Evolutionary conservation across 2,888 invertebrate genomes (phyloP).

Genomic region (Lathronympha strigana): DNA sequence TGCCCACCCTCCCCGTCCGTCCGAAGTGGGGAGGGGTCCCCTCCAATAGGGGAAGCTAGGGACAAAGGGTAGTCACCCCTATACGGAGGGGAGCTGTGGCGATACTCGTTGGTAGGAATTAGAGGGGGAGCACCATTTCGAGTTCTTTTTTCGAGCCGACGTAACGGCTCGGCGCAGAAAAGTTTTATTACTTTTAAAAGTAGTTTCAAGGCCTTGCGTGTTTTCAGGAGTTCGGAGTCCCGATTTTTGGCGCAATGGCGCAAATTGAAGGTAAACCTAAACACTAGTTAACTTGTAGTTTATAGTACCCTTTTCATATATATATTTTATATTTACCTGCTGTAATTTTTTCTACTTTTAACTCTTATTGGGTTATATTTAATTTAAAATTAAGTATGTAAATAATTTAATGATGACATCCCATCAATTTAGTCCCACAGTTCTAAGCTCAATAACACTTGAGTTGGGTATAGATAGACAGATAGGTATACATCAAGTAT

Average conservation of each 20-base stretch:
- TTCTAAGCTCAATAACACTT: too few species aligned
- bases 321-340: not conserved
- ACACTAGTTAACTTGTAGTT: not conserved
- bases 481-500: too few species aligned
- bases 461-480: too few species aligned
- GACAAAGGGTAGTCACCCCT: conserved; percentile 83
- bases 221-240: conserved; percentile 18
- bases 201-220: conserved; percentile 28
- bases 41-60: conserved; percentile 75
- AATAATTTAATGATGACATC: not conserved
- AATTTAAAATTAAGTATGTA: not conserved
- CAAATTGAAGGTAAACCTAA: conserved; percentile 35
- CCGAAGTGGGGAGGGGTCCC: conserved; percentile 80
- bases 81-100: conserved; percentile 78
- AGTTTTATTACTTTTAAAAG: conserved; percentile 47
- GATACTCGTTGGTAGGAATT: conserved; percentile 66
- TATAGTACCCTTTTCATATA: too few species aligned
- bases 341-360: too few species aligned
- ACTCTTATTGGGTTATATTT: not conserved
- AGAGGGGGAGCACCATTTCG: conserved; percentile 48
- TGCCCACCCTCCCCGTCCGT: conserved; percentile 74
- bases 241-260: conserved; percentile 18
- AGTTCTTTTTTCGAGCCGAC: conserved; percentile 61
- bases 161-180: conserved; percentile 57
- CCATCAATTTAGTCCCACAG: too few species aligned